Base-by-base conservation (phyloP, 2,113 vertebrate species). In the Pampusana beccarii region DNA sequence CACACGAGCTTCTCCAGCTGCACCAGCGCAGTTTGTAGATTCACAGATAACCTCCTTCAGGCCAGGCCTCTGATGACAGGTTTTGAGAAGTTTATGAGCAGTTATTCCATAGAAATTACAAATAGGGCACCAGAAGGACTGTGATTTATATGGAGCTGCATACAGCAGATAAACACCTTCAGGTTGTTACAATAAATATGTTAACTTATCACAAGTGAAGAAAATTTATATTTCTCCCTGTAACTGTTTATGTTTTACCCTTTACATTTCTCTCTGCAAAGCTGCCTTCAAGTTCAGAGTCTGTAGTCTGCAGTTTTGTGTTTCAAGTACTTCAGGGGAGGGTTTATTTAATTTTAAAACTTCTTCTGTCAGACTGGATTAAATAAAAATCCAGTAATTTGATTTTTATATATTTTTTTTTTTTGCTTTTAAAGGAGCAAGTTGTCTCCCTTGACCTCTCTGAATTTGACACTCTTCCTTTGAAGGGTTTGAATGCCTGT, bases 1-100 rank as follows among this genome's bases (percentile, higher is more conserved):
- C 80, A 42, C 51, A 62, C 8, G 29, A 91, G 96, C 95, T 93
- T 88, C 93, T 94, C 92, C 88, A 97, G 92, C 93, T 96, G 86
- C 70, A 77, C 91, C 91, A 84, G 83, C 74, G 77, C 44, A 72
- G 66, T 84, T 14, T 38, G 73, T 10, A 89, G 83, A 91, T 93
- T 79, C 66, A 46, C 54, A 85, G 92, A 96, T 89, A 94, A 92
- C 80, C 62, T 89, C 69, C 60, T 72, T 75, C 50, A 72, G 66
- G 73, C 69, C 86, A 93, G 73, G 50, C 73, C 58, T n/a, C 8
- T 3, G 42, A 72, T 4, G 4, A 17, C 12, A 42, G 75, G 34
- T 77, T 90, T 38, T 44, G 80, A 94, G 69, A 57, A 56, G 54
- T 85, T 84, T 53, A 75, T 56, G 58, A 91, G 89, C 69, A 96